Conservation (phyloP, 2,888 invertebrate species). For the Drosophila mettleri region DNA sequence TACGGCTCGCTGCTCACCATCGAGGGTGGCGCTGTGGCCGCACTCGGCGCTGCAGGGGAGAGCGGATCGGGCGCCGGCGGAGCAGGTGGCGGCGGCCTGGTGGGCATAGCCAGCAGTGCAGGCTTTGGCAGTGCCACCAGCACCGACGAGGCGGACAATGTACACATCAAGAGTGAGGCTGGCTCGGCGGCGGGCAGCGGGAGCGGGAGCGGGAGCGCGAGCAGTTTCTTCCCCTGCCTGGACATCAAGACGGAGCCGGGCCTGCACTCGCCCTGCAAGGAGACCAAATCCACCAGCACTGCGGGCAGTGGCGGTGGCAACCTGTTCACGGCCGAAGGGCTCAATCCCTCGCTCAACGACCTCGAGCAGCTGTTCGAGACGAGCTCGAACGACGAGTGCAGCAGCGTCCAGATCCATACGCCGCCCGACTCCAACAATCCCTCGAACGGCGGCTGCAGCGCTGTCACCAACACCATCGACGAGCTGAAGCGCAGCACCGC, state of each 20-base stretch:
- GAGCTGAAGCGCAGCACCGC: constrained; percentile 82
- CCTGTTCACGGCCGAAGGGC: constrained; percentile 94
- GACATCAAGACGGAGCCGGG: constrained; percentile 82
- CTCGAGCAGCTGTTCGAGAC: constrained; percentile 96
- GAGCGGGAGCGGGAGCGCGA: constrained; percentile 35
- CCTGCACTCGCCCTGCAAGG: constrained; percentile 82
- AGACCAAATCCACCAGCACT: constrained; percentile 64
- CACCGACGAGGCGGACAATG: constrained; percentile 68
- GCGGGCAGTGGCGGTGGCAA: constrained; percentile 83
- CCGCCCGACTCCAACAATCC: constrained; percentile 95
- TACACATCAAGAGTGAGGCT: constrained; percentile 2
- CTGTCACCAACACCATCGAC: constrained; percentile 83
- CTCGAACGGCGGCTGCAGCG: constrained; percentile 85
- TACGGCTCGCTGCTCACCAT: constrained; percentile 79
- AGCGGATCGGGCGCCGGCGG: constrained; percentile 13
- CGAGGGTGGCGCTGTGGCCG: constrained; percentile 60
- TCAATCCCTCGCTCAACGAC: constrained; percentile 95
- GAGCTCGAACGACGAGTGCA: constrained; percentile 86
- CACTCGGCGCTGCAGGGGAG: constrained; percentile 10
- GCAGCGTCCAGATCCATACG: constrained; percentile 91
- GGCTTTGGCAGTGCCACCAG: constrained; percentile 7
- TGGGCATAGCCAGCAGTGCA: constrained; percentile 71
- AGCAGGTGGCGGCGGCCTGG: constrained; percentile 62
- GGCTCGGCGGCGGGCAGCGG: neutral
- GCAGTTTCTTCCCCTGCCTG: constrained; percentile 71